These are phyloP conservation scores for Melolontha melolontha DNA, from an alignment of 2,888 invertebrate species.

Conservation along the genomic window DNA sequence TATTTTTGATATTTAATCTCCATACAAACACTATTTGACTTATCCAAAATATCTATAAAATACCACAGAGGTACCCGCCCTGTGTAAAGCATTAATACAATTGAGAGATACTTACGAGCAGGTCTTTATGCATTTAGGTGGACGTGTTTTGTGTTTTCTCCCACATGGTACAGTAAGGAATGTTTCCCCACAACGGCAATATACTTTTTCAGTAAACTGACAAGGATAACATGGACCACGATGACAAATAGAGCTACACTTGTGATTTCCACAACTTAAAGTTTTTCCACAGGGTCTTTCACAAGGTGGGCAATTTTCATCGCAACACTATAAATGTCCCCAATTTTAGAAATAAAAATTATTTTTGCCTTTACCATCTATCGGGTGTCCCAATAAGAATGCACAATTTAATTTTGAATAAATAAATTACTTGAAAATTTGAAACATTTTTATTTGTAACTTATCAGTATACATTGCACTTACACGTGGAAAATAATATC, in stretches of 20 bases:
- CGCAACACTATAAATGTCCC: slow-evolving; percentile 76
- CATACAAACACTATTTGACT: too few species aligned
- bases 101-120: slow-evolving; percentile 72
- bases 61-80: too few species aligned
- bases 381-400: too few species aligned
- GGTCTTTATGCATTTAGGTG: slow-evolving; percentile 80
- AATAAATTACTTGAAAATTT: too few species aligned
- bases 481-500: too few species aligned
- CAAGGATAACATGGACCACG: slow-evolving; percentile 89
- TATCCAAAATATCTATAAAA: too few species aligned
- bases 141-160: slow-evolving; percentile 78
- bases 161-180: slow-evolving; percentile 88
- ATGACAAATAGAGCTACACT: slow-evolving; percentile 85
- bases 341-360: too few species aligned
- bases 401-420: too few species aligned
- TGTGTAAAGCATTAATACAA: background rate
- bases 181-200: slow-evolving; percentile 86
- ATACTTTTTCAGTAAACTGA: slow-evolving; percentile 75
- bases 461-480: too few species aligned
- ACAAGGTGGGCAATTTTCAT: slow-evolving; percentile 85
- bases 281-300: slow-evolving; percentile 87
- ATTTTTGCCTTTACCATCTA: too few species aligned
- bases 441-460: too few species aligned
- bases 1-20: background rate
- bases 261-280: slow-evolving; percentile 88